A percentile compares a stretch with the other conserved stretches of the same genome.
These are phyloP conservation scores for Aythya baeri DNA, from an alignment of 2,113 vertebrate species.

Conservation along the genomic window DNA sequence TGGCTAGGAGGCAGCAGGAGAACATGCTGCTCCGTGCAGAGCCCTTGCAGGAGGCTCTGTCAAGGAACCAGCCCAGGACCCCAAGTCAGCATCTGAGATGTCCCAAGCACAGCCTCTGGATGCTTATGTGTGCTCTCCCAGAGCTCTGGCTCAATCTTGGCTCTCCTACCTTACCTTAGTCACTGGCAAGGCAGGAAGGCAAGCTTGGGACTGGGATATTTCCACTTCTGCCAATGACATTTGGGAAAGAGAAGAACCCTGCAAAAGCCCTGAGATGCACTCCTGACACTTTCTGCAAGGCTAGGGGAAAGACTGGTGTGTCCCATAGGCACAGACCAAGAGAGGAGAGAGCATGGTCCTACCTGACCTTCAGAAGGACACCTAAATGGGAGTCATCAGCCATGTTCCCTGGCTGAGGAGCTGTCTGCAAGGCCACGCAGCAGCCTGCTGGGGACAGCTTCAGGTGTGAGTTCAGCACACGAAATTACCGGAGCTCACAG, in stretches of 20 bases:
- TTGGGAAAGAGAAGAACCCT: background rate
- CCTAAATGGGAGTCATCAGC: background rate
- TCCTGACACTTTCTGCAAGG: background rate
- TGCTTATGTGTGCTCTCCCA: background rate
- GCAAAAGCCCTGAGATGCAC: background rate
- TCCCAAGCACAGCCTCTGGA: background rate
- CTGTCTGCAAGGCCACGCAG: background rate
- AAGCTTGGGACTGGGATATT: background rate
- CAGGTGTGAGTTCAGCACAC: background rate
- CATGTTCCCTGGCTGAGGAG: background rate
- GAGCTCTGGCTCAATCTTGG: background rate
- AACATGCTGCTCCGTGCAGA: rapidly evolving
- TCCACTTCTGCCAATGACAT: background rate
- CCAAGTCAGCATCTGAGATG: background rate
- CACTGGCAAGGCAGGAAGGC: background rate
- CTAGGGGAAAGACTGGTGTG: rapidly evolving
- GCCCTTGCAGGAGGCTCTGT: background rate
- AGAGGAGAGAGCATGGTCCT: background rate
- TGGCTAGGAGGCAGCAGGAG: background rate
- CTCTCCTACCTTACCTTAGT: background rate
- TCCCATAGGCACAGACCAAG: background rate
- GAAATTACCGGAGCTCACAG: background rate
- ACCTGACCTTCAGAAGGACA: background rate
- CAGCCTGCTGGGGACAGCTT: background rate
- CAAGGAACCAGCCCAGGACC: background rate